A percentile compares a stretch with the other conserved stretches of the same genome.
Evolutionary conservation across 92 coral and sea anemone genomes (phyloP).

Genomic region (Diadumene lineata): DNA sequence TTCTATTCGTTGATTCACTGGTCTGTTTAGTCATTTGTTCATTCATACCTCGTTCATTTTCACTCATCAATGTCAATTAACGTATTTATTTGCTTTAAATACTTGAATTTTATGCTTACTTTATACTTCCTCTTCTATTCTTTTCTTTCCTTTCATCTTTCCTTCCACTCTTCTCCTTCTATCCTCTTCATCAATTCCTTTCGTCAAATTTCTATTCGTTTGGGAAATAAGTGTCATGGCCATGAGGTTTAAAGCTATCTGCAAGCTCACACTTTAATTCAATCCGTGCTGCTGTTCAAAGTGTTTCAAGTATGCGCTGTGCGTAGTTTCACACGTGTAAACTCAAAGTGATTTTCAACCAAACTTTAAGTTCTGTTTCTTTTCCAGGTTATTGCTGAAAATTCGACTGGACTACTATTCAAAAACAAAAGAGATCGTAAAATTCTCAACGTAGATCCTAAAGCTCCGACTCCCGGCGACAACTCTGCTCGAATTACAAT

Average conservation of each 20-base stretch:
- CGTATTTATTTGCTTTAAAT: neutral
- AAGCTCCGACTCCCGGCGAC: constrained; percentile 95
- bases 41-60: too few species aligned
- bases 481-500: constrained; percentile 90
- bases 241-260: too few species aligned
- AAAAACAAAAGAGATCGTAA: constrained; percentile 96
- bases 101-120: neutral
- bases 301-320: too few species aligned
- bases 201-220: neutral
- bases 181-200: neutral
- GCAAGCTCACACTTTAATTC: too few species aligned
- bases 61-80: too few species aligned
- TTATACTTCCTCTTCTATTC: neutral
- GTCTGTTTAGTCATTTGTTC: too few species aligned
- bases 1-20: too few species aligned
- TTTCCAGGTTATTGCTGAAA: constrained; percentile 90
- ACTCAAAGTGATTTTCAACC: neutral
- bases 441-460: constrained; percentile 94
- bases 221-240: too few species aligned
- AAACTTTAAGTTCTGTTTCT: neutral
- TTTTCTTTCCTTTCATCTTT: neutral
- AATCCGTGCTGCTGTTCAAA: neutral
- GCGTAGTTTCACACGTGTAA: neutral
- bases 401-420: constrained; percentile 83
- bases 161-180: neutral